Evolutionary conservation across 1,140 invertebrate genomes (phyloP).

Genomic region (Dinoponera quadriceps): DNA sequence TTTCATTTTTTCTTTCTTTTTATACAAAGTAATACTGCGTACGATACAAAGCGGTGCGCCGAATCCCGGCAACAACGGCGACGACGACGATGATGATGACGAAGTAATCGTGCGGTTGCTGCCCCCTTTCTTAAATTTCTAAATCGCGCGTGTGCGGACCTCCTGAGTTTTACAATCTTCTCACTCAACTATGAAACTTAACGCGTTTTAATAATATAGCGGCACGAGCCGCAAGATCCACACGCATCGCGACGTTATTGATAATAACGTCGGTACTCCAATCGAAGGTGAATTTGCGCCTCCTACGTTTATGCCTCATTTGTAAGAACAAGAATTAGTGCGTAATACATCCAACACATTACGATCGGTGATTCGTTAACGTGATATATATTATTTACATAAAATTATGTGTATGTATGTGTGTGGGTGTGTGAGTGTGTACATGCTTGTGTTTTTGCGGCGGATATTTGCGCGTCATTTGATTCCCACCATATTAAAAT

Average conservation of each 20-base stretch:
- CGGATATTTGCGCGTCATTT: conserved; percentile 28
- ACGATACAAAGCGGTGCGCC: conserved; percentile 1
- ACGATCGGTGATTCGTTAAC: conserved; percentile 51
- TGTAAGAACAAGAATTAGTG: conserved; percentile 47
- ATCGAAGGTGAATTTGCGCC: not conserved
- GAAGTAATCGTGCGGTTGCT: conserved; percentile 1
- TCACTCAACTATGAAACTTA: not conserved
- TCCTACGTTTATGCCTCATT: conserved; percentile 17
- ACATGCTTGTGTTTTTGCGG: no score
- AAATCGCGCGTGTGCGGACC: conserved; percentile 39
- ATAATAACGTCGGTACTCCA: conserved; percentile 2
- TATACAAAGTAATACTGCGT: conserved; percentile 34
- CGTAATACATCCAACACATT: conserved; percentile 57
- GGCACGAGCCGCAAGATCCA: conserved; percentile 18
- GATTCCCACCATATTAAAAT: conserved; percentile 20
- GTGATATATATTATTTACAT: conserved; percentile 69
- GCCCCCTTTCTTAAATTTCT: conserved; percentile 33
- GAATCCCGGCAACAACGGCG: conserved; percentile 15
- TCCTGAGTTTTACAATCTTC: conserved; percentile 28
- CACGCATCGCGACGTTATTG: conserved; percentile 1
- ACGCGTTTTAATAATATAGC: conserved; percentile 13
- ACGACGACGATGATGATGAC: conserved; percentile 9
- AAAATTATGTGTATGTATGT: conserved; percentile 26
- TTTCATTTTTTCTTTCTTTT: conserved; percentile 14
- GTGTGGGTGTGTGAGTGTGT: no score